Base-by-base conservation (phyloP, 2,888 invertebrate genomes). In the Netelia melanura region DNA sequence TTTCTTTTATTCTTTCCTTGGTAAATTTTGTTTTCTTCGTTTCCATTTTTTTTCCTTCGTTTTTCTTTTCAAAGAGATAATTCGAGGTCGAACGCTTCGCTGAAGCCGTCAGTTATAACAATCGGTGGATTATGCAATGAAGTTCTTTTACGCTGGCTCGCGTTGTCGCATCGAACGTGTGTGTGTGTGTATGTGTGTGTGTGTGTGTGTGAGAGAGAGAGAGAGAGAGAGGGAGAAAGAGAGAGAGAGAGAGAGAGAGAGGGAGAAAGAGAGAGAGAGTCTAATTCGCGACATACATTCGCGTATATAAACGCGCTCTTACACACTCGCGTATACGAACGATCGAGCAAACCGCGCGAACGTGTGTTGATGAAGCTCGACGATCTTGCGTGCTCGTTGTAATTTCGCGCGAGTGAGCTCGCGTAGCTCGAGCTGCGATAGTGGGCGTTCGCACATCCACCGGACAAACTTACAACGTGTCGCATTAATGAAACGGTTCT, bases 321-420 rank as follows among this genome's bases (percentile, higher is more conserved):
- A 68, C 21, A 21, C 64, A 64, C 70, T n/a, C 14, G 3, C 38
- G 54, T 61, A 58, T 52, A 23, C 48, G 21, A 62, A 65, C 54
- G 65, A 75, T 54, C 72, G 44, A 65, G 70, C 64, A 58, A 75
- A 79, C 70, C 77, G 82, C 65, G 76, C 65, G 81, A 74, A 72
- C 62, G 30, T 30, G 76, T 82, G 85, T 80, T 79, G 82, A 85
- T 82, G 67, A 72, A 67, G 65, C 85, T 82, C 76, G 82, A 85
- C 82, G 76, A 85, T 85, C 82, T 80, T 82, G 85, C 85, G 82
- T 85, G 82, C 70, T 71, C 65, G 61, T 64, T 72, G 85, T 80
- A 79, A 85, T 85, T 80, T 82, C 52, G 77, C 65, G 56, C 48
- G 21, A 38, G 62, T n/a, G 65, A 65, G 72, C 56, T 23, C 67